phyloP scores from a whole-genome alignment of 2,797 vertebrate genomes.

The Phalloptychus januarius region DNA sequence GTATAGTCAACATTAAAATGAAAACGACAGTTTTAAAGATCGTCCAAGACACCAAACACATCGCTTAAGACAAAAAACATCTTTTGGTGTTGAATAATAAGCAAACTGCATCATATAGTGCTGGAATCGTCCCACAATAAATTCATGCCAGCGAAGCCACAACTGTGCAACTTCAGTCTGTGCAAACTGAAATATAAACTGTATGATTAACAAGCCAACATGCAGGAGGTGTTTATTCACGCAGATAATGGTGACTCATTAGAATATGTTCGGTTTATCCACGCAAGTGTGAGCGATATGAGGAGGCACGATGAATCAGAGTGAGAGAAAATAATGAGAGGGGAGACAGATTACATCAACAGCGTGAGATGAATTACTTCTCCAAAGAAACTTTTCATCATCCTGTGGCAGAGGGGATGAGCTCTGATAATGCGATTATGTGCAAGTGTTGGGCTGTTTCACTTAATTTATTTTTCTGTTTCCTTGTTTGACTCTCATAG shows the following conservation, averaged over 20 bases:
- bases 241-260: conserved; percentile 34
- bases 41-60: background rate
- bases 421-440: conserved; percentile 42
- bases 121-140: conserved; percentile 6
- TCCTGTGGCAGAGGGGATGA: conserved; percentile 21
- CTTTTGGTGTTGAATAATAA: background rate
- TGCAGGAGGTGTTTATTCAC: conserved; percentile 45
- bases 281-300: conserved; percentile 15
- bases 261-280: conserved; percentile 24
- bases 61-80: background rate
- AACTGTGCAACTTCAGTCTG: conserved; percentile 16
- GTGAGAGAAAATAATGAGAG: conserved; percentile 25
- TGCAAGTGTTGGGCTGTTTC: conserved; percentile 44
- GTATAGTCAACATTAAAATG: background rate
- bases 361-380: conserved; percentile 54
- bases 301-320: conserved; percentile 10
- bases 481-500: conserved; percentile 21
- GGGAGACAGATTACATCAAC: conserved; percentile 58
- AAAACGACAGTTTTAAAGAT: background rate
- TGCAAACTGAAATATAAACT: conserved; percentile 4
- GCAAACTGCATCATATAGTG: background rate
- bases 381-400: conserved; percentile 62
- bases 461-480: conserved; percentile 48
- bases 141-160: conserved; percentile 5
- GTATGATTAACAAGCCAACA: conserved; percentile 15